A percentile compares a stretch with the other conserved stretches of the same genome.
phyloP scores from a whole-genome alignment of 2,888 invertebrate species.

The Itoplectis maculator region DNA sequence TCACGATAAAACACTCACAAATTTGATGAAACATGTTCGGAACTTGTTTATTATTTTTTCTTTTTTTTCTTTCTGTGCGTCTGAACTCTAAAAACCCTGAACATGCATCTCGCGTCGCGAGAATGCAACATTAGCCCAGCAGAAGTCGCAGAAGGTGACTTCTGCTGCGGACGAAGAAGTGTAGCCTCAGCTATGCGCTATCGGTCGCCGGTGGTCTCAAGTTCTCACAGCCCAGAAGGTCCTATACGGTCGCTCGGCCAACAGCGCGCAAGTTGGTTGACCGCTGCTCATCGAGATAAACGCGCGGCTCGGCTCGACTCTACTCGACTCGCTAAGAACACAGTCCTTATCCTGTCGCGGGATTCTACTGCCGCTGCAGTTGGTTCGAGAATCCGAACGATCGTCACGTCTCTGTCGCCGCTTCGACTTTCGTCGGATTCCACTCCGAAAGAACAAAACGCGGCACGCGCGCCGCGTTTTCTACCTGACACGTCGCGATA shows the following conservation, averaged over 20 bases:
- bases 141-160: neutral
- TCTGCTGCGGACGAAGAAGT: constrained; percentile 16
- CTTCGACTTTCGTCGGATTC: constrained; percentile 72
- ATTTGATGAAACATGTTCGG: no score
- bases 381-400: constrained; percentile 77
- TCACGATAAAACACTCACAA: no score
- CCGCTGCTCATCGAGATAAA: constrained; percentile 70
- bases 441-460: constrained; percentile 7
- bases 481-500: constrained; percentile 53
- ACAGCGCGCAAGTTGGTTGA: constrained; percentile 78
- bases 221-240: constrained; percentile 72
- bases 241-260: constrained; percentile 14
- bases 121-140: constrained; percentile 9
- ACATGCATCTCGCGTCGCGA: neutral
- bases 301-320: constrained; percentile 34
- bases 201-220: constrained; percentile 71
- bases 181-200: constrained; percentile 74
- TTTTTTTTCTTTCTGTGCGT: no score
- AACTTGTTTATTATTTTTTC: no score
- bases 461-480: constrained; percentile 70
- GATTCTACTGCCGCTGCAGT: neutral
- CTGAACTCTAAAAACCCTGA: no score
- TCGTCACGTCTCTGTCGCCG: constrained; percentile 77
- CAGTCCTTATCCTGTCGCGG: constrained; percentile 30
- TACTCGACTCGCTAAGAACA: neutral